These are phyloP conservation scores for Thrips palmi DNA, from an alignment of 1,140 invertebrate genomes.

Conservation along the genomic window DNA sequence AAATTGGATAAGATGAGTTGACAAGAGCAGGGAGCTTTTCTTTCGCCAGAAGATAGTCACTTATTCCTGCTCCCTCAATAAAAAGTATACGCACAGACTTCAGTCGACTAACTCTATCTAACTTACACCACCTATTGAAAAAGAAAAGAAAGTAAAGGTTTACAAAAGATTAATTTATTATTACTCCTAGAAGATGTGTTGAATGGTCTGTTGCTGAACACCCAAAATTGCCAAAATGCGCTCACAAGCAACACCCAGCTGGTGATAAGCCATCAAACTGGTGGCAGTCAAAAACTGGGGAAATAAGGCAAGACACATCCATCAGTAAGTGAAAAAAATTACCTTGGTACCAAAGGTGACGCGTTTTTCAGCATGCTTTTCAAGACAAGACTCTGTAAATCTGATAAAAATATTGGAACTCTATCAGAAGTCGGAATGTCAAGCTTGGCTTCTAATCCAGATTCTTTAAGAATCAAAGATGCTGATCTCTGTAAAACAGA, in stretches of 20 bases:
- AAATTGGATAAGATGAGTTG: constrained; percentile 36
- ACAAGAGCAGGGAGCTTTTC: constrained; percentile 36
- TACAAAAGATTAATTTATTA: constrained; percentile 3
- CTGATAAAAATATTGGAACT: no score
- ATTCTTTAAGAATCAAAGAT: no score
- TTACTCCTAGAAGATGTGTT: not conserved
- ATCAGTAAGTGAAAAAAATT: not conserved
- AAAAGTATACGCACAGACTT: constrained; percentile 51
- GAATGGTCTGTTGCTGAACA: constrained; percentile 3
- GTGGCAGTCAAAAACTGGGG: no score
- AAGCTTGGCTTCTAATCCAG: no score
- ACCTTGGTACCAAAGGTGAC: not conserved
- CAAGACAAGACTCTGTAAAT: no score
- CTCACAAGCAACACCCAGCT: constrained; percentile 8
- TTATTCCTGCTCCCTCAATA: constrained; percentile 54
- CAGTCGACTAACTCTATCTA: constrained; percentile 52
- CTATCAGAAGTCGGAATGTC: no score
- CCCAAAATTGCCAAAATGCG: constrained; percentile 7
- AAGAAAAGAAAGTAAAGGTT: constrained; percentile 8
- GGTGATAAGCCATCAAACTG: no score
- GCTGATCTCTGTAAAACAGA: no score
- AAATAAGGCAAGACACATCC: not conserved
- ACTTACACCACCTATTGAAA: constrained; percentile 56
- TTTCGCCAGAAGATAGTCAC: constrained; percentile 47
- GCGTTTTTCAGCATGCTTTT: constrained; percentile 2